These are phyloP conservation scores for Rhamnusium bicolor DNA, from an alignment of 2,888 invertebrate species.

Conservation along the genomic window DNA sequence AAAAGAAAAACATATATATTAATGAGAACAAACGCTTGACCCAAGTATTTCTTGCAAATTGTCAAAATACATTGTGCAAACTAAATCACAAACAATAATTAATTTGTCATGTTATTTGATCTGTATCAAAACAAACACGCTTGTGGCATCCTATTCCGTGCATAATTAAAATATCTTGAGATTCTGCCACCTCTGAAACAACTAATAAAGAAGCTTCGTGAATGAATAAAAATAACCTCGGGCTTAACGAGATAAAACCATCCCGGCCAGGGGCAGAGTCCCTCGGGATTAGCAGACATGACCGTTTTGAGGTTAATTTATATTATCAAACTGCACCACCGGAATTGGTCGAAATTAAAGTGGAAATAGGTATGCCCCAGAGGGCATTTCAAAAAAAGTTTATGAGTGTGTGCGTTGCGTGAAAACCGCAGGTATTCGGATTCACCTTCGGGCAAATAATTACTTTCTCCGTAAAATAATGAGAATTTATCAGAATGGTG, in stretches of 20 bases:
- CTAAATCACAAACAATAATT: no score
- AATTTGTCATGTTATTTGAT: no score
- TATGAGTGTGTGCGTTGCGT: background rate
- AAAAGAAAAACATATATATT: no score
- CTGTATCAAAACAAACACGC: background rate
- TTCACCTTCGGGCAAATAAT: background rate
- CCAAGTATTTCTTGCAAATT: no score
- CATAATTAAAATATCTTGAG: background rate
- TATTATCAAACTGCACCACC: constrained; percentile 9
- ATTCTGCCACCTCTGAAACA: background rate
- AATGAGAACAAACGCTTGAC: no score
- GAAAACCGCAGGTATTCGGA: background rate
- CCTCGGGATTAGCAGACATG: background rate
- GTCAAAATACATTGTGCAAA: no score
- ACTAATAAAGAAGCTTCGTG: background rate
- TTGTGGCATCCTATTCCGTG: background rate
- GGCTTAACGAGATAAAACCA: constrained; percentile 1
- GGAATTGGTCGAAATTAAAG: constrained; percentile 13
- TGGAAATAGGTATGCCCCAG: constrained; percentile 7
- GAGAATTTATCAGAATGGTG: background rate
- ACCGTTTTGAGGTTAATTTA: constrained; percentile 18
- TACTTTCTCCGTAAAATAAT: background rate
- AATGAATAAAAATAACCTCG: constrained; percentile 5
- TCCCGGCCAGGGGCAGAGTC: background rate
- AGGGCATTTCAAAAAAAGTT: background rate